These are phyloP conservation scores for Cabera pusaria DNA, from an alignment of 2,888 invertebrate species.

Conservation along the genomic window DNA sequence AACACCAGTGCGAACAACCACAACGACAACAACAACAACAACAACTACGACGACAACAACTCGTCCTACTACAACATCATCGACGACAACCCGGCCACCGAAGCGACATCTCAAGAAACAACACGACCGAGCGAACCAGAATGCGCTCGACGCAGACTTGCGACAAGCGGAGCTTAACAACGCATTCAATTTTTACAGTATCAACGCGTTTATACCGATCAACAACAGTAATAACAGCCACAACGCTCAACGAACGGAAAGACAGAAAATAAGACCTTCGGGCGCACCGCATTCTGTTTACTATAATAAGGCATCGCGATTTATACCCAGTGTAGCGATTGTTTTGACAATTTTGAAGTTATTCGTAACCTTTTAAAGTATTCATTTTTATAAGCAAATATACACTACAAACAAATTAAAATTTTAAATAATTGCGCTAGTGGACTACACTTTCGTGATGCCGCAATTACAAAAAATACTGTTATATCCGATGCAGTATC, in stretches of 20 bases:
- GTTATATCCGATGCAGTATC: no score
- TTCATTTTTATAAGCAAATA: no score
- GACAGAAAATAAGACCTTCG: constrained; percentile 74
- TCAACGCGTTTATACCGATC: constrained; percentile 49
- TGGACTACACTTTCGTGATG: no score
- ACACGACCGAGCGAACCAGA: constrained; percentile 61
- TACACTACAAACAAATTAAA: no score
- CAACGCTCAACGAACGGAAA: constrained; percentile 67
- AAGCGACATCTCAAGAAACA: constrained; percentile 70
- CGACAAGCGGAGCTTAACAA: constrained; percentile 65
- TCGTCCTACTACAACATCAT: constrained; percentile 51
- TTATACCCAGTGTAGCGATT: constrained; percentile 12
- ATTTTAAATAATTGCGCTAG: no score
- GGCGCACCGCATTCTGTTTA: constrained; percentile 64
- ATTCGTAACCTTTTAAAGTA: constrained; percentile 24
- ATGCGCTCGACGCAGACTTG: constrained; percentile 63
- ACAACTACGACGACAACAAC: constrained; percentile 67
- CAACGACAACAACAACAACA: constrained; percentile 68
- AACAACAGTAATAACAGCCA: constrained; percentile 49
- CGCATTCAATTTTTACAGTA: constrained; percentile 64
- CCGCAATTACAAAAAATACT: no score
- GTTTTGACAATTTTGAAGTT: constrained; percentile 15
- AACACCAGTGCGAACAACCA: constrained; percentile 71
- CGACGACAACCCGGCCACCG: constrained; percentile 61
- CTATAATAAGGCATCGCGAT: constrained; percentile 36